Base-by-base conservation (phyloP, 2,797 vertebrate genomes). In the Chelmon rostratus region DNA sequence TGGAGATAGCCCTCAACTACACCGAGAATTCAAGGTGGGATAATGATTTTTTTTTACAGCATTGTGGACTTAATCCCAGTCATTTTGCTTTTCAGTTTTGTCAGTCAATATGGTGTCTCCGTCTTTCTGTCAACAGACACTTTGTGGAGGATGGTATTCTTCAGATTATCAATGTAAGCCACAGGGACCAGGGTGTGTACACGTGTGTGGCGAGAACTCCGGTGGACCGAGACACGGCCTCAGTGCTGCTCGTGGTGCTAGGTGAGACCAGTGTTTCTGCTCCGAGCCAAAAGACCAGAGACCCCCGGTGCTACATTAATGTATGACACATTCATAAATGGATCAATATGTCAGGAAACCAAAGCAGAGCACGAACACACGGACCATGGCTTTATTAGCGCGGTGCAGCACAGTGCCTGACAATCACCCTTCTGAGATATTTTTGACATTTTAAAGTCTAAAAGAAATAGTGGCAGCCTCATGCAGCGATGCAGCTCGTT, bases 141-240 rank as follows among this genome's bases (percentile, higher is more conserved):
- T 86, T 96, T 52, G 80, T 96, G 53, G 96, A 97, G 42, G 95
- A 94, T 6, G 93, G 96, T 3, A 92, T 94, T 1, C 94, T 99
- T 86, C 96, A 96, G 77, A 97, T 99, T 49, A 62, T 94, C 82
- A 97, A 96, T 0, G 95, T 98, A 35, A 96, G 93, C 35, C 92
- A 94, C 86, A 84, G 91, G 53, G 98, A 99, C 78, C 94, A 96
- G 83, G 98, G 97, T 0, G 37, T 93, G n/a, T 99, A 99, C 85
- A 93, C 82, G 0, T 99, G 98, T 68, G 87, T 94, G 73, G 98
- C 94, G 0, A 95, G 88, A 54, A 98, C 96, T 1, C 94, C 96
- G 1, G 93, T 98, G 66, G 98, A 99, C 77, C 79, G 86, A 0
- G 91, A 91, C 28, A 38, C 54, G 0, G 96, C 96, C 0, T 83